Evolutionary conservation across 2,797 vertebrate species (phyloP), one percentile per base, ranked within the genome.

Genomic region (Poeciliopsis turneri): DNA sequence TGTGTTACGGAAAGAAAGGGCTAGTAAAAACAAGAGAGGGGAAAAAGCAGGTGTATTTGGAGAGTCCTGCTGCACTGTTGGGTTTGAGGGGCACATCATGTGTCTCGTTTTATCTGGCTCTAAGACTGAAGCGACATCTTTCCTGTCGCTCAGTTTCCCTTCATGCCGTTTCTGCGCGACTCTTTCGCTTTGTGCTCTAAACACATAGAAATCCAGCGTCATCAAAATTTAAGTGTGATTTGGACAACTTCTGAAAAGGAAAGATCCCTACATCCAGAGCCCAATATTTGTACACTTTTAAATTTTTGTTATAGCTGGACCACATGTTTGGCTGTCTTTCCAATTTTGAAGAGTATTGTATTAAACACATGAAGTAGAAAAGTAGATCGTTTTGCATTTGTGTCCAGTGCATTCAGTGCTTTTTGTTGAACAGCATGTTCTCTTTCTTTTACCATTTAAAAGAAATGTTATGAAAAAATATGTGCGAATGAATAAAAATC

Each of bases 21-120:
- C 79, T 73, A 73, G 81, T 87, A 81, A 84, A 87, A 87, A 89
- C 78, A 89, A 86, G 72, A 83, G 53, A 55, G 59, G 30, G n/a
- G 76, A 61, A 51, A 82, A 70, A 80, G 80, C 86, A 86, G 81
- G 88, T 90, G 84, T 89, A 82, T 91, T 89, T 89, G 88, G 55
- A 83, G 86, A 86, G 88, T 81, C 84, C 84, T 83, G 88, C 79
- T 53, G 70, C 18, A 85, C 66, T 81, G 84, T 69, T 79, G 78
- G 78, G 87, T 92, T 87, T 84, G 86, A 92, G 86, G 86, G 81
- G 80, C 86, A 86, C 83, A 61, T 90, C 85, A 84, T 84, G 80
- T 43, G 88, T 91, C 88, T 86, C 47, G 9, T 90, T 89, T 93
- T 84, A 90, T 93, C 86, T 82, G 82, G 61, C 78, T 87, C 80